Evolutionary conservation across 1,140 invertebrate species (phyloP).

Genomic region (Scaptomyza montana): DNA sequence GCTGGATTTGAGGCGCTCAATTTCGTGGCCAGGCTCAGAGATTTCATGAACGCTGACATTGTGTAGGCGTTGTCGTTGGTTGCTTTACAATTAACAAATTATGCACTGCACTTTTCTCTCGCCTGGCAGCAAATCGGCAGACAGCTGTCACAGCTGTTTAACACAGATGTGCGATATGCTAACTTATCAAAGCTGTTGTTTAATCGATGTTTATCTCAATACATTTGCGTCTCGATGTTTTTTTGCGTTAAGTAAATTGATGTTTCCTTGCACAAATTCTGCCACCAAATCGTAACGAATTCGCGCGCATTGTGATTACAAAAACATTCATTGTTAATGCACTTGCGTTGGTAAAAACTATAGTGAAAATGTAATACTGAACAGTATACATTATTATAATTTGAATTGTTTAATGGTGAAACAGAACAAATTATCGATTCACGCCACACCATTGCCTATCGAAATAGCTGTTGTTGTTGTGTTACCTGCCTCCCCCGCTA

Average conservation of each 20-base stretch:
- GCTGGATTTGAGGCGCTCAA: constrained; percentile 54
- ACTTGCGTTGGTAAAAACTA: too few species aligned
- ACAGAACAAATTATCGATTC: constrained; percentile 22
- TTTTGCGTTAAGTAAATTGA: too few species aligned
- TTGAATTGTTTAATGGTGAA: too few species aligned
- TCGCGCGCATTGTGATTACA: too few species aligned
- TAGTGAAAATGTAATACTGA: too few species aligned
- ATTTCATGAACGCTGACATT: constrained; percentile 73
- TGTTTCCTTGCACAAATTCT: too few species aligned
- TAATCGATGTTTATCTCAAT: background rate
- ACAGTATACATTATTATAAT: too few species aligned
- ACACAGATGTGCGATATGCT: constrained; percentile 24
- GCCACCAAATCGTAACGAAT: too few species aligned
- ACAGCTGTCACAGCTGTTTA: constrained; percentile 43
- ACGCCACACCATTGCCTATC: constrained; percentile 25
- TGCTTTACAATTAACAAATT: constrained; percentile 35
- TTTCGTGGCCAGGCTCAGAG: constrained; percentile 59
- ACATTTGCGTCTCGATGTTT: too few species aligned
- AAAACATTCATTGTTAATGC: too few species aligned
- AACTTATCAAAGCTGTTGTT: too few species aligned
- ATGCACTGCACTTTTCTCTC: constrained; percentile 26
- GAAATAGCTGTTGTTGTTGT: constrained; percentile 44
- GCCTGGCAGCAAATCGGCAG: constrained; percentile 40
- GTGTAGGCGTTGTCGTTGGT: constrained; percentile 25
- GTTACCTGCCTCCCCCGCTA: constrained; percentile 16